Evolutionary conservation across 2,888 invertebrate genomes (phyloP).

Genomic region (Mythimna albipuncta): DNA sequence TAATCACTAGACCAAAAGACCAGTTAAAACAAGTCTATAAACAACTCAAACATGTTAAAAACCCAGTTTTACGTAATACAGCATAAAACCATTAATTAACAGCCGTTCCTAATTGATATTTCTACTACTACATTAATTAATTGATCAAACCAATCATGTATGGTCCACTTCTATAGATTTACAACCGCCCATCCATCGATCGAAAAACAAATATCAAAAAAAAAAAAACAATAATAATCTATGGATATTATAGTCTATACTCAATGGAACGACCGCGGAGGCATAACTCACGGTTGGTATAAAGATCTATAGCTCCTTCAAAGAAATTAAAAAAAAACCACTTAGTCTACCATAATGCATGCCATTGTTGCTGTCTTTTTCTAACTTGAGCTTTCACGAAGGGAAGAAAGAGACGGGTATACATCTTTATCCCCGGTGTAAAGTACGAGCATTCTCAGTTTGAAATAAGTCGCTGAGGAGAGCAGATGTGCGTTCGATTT

Average conservation of each 20-base stretch:
- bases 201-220: slow-evolving; percentile 57
- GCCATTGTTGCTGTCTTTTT: slow-evolving; percentile 82
- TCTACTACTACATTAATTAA: slow-evolving; percentile 44
- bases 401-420: slow-evolving; percentile 68
- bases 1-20: too few relatives aligned
- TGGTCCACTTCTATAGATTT: slow-evolving; percentile 2
- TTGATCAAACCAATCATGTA: slow-evolving; percentile 40
- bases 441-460: slow-evolving; percentile 70
- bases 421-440: slow-evolving; percentile 72
- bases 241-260: slow-evolving; percentile 56
- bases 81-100: slow-evolving; percentile 14
- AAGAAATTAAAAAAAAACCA: slow-evolving; percentile 86
- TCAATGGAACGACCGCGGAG: slow-evolving; percentile 77
- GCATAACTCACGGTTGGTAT: slow-evolving; percentile 86
- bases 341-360: slow-evolving; percentile 85
- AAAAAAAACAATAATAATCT: slow-evolving; percentile 64
- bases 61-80: slow-evolving; percentile 3
- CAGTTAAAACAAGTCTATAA: background rate
- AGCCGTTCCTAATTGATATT: slow-evolving; percentile 39
- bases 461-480: slow-evolving; percentile 55
- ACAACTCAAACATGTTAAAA: background rate
- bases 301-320: slow-evolving; percentile 87
- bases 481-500: slow-evolving; percentile 48
- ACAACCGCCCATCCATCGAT: slow-evolving; percentile 26
- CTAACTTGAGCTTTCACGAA: slow-evolving; percentile 35